phyloP scores from a whole-genome alignment of 1,140 invertebrate species.

The Bombus picipes region DNA sequence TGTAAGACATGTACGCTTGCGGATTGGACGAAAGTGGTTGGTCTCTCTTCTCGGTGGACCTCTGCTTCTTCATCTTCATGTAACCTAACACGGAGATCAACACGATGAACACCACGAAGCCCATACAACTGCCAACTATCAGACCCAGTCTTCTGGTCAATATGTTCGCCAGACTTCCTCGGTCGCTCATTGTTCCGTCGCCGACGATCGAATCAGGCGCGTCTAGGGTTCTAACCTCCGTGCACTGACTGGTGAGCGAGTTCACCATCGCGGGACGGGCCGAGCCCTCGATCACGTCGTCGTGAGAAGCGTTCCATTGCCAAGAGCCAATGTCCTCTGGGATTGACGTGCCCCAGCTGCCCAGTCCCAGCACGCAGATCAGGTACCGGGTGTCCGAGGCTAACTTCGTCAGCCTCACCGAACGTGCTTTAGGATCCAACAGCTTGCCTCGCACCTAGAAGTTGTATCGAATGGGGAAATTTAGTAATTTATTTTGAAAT shows the following conservation, averaged over 20 bases:
- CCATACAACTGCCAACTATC: conserved; percentile 92
- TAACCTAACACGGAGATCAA: conserved; percentile 92
- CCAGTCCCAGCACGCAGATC: conserved; percentile 93
- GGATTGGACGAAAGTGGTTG: conserved; percentile 85
- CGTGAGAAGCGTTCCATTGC: conserved; percentile 82
- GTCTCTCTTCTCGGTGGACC: conserved; percentile 88
- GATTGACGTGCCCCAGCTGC: conserved; percentile 85
- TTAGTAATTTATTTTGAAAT: not conserved
- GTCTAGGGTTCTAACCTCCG: conserved; percentile 89
- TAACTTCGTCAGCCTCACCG: conserved; percentile 88
- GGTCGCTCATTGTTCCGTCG: conserved; percentile 86
- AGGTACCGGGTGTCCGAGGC: conserved; percentile 91
- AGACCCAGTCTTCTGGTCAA: conserved; percentile 90
- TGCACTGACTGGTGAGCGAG: conserved; percentile 89
- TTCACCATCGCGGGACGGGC: conserved; percentile 87
- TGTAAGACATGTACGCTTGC: conserved; percentile 89
- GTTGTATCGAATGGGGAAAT: not conserved
- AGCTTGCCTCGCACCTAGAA: conserved; percentile 83
- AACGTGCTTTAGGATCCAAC: conserved; percentile 87
- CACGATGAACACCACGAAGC: conserved; percentile 92
- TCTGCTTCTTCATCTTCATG: conserved; percentile 92
- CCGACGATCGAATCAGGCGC: conserved; percentile 86
- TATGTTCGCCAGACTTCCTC: conserved; percentile 85
- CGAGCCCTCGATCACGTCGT: conserved; percentile 82
- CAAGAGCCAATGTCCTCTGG: conserved; percentile 75